Evolutionary conservation across 2,888 invertebrate species (phyloP), one percentile per base, ranked within the genome.

Genomic region (Scaptomyza flava): DNA sequence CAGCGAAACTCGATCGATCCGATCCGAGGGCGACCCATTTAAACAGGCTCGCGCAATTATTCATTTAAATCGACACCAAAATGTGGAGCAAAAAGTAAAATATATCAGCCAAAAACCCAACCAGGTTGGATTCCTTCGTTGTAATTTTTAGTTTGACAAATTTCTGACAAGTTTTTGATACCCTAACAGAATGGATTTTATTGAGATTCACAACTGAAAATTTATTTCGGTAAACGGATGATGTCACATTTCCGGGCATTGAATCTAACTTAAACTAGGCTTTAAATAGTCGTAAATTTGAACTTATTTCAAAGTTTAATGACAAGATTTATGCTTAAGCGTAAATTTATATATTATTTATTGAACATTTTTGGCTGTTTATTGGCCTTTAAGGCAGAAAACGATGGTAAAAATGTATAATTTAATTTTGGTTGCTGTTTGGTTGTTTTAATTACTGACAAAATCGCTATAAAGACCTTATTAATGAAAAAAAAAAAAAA

Each of bases 1-100:
- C 36, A 47, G 56, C 76, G 61, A 68, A 75, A 80, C 61, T 60
- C 58, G 56, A 71, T 58, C 27, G 46, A 6, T 14, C 1, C 58
- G 62, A 76, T 51, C 60, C 14, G 73, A 36, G 46, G 38, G 60
- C 68, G 87, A 84, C 85, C 85, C 59, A 84, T 64, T 87, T 67
- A 34, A 56, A 50, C n/a, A 64, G 62, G 34, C 57, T 45, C 34
- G 50, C 62, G 75, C 79, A 82, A 84, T 87, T 87, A 81, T 84
- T 84, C 79, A 87, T 75, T 84, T 83, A 83, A 77, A 77, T 70
- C 71, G 62, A 82, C 72, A 73, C 81, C 70, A 53, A 68, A 70
- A 31, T 64, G 46, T 47, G 50, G 48, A 47, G 5, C n/a, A 27
- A 7, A n/a, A n/a, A 52, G 41, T 43, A 43, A 34, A 20, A 5